Evolutionary conservation across 2,113 vertebrate species (phyloP), one percentile per base, ranked within the genome.

Genomic region (Microcebus griseorufus): DNA sequence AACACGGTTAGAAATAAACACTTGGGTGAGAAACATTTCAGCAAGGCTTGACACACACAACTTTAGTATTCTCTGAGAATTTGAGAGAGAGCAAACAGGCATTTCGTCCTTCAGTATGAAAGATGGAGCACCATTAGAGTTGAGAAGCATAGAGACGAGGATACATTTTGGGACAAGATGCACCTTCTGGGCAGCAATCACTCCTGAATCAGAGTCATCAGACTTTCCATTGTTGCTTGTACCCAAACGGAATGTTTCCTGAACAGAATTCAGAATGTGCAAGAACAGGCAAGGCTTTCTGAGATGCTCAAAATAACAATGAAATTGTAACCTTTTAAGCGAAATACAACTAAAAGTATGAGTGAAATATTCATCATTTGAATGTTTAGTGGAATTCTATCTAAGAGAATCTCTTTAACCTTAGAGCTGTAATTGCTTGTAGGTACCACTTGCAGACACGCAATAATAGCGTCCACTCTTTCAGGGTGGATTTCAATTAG

Each of bases 181-280:
- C 60, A 90, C 91, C 93, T 96, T 67, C 91, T 90, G 80, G 65
- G 89, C 70, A 78, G 18, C 64, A 84, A 90, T 85, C 75, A 22
- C 60, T 95, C 65, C 39, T 80, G 83, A 95, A 72, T 89, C 92
- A 95, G 53, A 84, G 73, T 75, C 79, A 67, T 91, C 93, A 53
- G 53, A 85, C 27, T 90, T 97, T 96, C 48, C 94, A 45, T 0
- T 65, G 25, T 29, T 95, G 27, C 55, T 97, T 93, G 13, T 88
- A 98, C 70, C 70, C 60, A 93, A 76, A 78, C 80, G 25, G 89
- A 85, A 55, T 97, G 65, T 90, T 98, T 93, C 9, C 79, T 60
- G 96, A 97, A 93, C 32, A 97, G 48, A 97, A 97, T 55, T 94
- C 76, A 96, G 73, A 98, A 98, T 76, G 42, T 20, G 76, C 42